Percentiles rank a stretch among this genome's conserved stretches.
phyloP scores from a whole-genome alignment of 2,113 vertebrate species.

The Chionomys nivalis region DNA sequence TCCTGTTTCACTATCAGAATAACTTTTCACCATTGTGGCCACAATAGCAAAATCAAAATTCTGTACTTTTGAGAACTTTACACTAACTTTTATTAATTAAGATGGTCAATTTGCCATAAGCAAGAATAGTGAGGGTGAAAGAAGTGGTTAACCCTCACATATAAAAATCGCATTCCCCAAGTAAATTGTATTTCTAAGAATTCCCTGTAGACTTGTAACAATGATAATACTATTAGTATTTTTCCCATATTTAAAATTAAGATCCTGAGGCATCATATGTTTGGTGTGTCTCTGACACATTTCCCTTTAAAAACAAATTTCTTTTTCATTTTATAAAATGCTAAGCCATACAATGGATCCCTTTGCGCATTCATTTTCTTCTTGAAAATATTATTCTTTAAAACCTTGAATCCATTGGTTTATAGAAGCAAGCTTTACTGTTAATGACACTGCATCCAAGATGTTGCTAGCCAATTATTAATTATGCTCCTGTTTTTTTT shows the following conservation, averaged over 20 bases:
- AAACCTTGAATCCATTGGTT: constrained; percentile 68
- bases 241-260: constrained; percentile 71
- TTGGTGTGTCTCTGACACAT: constrained; percentile 70
- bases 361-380: constrained; percentile 68
- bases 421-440: constrained; percentile 67
- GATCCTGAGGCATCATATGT: constrained; percentile 50
- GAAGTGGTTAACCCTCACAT: not conserved
- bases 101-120: not conserved
- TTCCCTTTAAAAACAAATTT: constrained; percentile 58
- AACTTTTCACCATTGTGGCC: not conserved
- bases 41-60: constrained; percentile 38
- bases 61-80: not conserved
- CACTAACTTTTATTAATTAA: not conserved
- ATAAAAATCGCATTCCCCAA: not conserved
- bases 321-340: constrained; percentile 69
- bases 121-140: not conserved
- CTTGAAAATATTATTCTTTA: constrained; percentile 57
- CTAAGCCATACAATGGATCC: constrained; percentile 69
- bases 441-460: constrained; percentile 71
- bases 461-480: constrained; percentile 72
- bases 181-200: constrained; percentile 33
- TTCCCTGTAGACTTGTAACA: constrained; percentile 10
- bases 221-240: constrained; percentile 20
- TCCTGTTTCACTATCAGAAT: not conserved
- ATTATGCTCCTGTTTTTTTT: constrained; percentile 44